phyloP scores from a whole-genome alignment of 2,113 vertebrate species.

The Actenoides lindsayi region DNA sequence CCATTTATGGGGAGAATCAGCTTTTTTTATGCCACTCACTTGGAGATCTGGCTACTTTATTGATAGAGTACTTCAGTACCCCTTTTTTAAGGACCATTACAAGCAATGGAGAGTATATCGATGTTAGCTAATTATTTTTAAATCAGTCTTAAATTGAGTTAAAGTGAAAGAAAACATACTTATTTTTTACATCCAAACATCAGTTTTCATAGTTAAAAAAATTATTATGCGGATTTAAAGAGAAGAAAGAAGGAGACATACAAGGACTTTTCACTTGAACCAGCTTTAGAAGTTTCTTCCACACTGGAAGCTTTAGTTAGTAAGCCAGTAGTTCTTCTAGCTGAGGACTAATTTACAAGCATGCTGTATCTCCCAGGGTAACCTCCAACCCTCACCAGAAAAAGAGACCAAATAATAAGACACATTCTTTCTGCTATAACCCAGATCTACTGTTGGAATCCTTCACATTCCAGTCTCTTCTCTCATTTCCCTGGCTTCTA shows the following conservation, averaged over 20 bases:
- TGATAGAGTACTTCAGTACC: background rate
- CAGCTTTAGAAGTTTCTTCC: background rate
- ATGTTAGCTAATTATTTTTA: background rate
- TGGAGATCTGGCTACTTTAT: background rate
- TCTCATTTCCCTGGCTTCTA: background rate
- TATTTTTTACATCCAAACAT: background rate
- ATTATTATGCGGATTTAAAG: background rate
- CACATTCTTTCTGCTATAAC: background rate
- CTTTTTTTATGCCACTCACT: background rate
- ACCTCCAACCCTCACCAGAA: background rate
- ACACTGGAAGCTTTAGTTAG: background rate
- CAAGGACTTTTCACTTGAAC: background rate
- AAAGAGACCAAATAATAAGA: background rate
- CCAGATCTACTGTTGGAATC: background rate
- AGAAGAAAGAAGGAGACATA: background rate
- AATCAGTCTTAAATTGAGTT: background rate
- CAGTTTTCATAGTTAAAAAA: background rate
- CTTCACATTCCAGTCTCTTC: background rate
- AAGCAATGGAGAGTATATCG: background rate
- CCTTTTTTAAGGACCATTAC: background rate
- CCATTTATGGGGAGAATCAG: background rate
- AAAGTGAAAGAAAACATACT: background rate
- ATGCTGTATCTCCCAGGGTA: background rate
- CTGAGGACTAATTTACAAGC: background rate
- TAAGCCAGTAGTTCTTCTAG: background rate